phyloP scores from a whole-genome alignment of 2,888 invertebrate genomes.

The Itoplectis maculator region DNA sequence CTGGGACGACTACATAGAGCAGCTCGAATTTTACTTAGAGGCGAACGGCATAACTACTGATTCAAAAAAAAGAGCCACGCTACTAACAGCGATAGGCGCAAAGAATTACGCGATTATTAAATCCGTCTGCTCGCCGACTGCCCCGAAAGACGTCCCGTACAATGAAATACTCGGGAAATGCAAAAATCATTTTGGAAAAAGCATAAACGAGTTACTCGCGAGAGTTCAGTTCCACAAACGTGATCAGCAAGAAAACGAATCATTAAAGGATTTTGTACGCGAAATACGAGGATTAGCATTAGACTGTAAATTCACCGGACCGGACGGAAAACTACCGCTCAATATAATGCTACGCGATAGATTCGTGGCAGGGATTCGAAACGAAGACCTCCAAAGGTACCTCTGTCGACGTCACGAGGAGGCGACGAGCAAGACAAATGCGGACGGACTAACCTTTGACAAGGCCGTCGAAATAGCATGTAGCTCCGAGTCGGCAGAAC shows the following conservation, averaged over 20 bases:
- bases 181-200: slow-evolving; percentile 48
- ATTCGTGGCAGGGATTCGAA: slow-evolving; percentile 57
- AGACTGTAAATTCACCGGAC: slow-evolving; percentile 53
- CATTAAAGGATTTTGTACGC: slow-evolving; percentile 50
- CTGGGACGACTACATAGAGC: slow-evolving; percentile 50
- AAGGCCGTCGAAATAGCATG: slow-evolving; percentile 49
- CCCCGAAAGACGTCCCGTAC: slow-evolving; percentile 50
- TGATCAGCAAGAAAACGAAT: slow-evolving; percentile 48
- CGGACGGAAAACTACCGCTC: slow-evolving; percentile 44
- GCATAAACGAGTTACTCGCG: slow-evolving; percentile 27
- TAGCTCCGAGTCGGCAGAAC: slow-evolving; percentile 29
- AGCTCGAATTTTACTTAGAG: slow-evolving; percentile 45
- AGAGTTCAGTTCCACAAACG: slow-evolving; percentile 54
- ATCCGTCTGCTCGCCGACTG: slow-evolving; percentile 41
- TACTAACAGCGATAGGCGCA: slow-evolving; percentile 46
- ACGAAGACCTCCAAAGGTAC: slow-evolving; percentile 55
- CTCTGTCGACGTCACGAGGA: slow-evolving; percentile 55
- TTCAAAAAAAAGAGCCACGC: slow-evolving; percentile 33
- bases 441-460: slow-evolving; percentile 41
- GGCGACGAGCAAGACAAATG: slow-evolving; percentile 32
- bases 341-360: slow-evolving; percentile 58
- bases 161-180: slow-evolving; percentile 45
- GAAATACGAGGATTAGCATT: slow-evolving; percentile 41
- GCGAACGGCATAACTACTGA: slow-evolving; percentile 32
- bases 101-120: slow-evolving; percentile 52